Evolutionary conservation across 2,113 vertebrate species (phyloP).

Genomic region (Daboia siamensis): DNA sequence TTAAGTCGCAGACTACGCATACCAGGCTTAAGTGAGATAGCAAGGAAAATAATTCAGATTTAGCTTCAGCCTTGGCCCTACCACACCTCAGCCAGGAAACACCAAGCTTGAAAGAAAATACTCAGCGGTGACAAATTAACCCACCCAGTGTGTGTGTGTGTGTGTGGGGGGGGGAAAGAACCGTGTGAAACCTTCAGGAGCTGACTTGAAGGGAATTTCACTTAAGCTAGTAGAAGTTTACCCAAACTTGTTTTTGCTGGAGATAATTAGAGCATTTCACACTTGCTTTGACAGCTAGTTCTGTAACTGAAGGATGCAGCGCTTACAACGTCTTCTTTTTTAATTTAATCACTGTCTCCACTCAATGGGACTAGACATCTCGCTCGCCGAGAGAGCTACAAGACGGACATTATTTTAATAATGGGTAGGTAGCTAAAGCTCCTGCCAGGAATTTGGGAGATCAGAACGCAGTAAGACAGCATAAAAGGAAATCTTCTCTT

Average conservation of each 20-base stretch:
- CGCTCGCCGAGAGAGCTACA: too few species aligned
- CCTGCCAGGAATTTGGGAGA: not conserved
- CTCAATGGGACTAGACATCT: not conserved
- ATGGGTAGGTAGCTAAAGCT: not conserved
- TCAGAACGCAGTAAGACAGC: not conserved
- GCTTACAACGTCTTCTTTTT: not conserved
- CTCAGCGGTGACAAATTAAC: not conserved
- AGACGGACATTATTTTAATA: not conserved
- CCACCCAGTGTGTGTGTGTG: too few species aligned
- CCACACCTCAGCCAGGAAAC: not conserved
- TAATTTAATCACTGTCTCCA: not conserved
- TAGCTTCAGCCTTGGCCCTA: not conserved
- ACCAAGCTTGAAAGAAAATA: not conserved
- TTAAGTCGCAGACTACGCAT: too few species aligned
- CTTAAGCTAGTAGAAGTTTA: not conserved
- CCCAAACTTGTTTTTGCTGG: not conserved
- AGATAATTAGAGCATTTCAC: not conserved
- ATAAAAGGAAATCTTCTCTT: not conserved
- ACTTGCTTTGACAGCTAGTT: not conserved
- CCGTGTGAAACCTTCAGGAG: not conserved
- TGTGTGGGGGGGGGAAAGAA: too few species aligned
- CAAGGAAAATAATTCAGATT: not conserved
- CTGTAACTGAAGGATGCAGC: not conserved
- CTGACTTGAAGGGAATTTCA: not conserved
- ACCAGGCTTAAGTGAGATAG: not conserved